Percentiles rank a stretch among this genome's conserved stretches.
Evolutionary conservation across 2,113 vertebrate genomes (phyloP).

Genomic region (Isurus oxyrinchus): DNA sequence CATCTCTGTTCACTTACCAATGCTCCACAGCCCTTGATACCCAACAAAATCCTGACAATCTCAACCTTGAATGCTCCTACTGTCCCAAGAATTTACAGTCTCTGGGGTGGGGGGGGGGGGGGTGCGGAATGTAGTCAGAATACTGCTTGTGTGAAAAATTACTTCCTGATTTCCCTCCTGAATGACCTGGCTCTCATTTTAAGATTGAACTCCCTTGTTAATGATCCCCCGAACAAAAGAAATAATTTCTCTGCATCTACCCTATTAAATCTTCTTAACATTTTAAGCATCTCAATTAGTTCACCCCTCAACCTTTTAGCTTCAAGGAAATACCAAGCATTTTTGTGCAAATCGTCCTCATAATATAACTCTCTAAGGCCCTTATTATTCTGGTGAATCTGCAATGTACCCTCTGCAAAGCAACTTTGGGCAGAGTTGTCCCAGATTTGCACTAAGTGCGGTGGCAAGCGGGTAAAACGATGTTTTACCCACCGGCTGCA

Average conservation of each 20-base stretch:
- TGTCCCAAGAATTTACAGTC: background rate
- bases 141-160: background rate
- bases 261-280: background rate
- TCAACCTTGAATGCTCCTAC: background rate
- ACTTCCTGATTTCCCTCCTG: background rate
- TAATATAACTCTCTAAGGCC: background rate
- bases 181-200: background rate
- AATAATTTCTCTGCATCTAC: background rate
- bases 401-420: background rate
- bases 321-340: background rate
- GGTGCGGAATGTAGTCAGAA: no score
- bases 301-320: background rate
- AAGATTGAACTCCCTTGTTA: background rate
- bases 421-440: background rate
- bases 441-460: no score
- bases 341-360: background rate
- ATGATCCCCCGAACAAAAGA: background rate
- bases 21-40: no score
- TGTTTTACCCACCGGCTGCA: no score
- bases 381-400: background rate
- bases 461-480: no score
- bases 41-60: background rate
- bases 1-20: no score
- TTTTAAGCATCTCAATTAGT: background rate
- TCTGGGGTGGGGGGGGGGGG: no score